phyloP scores from a whole-genome alignment of 2,113 vertebrate species.

The Centropus bengalensis region DNA sequence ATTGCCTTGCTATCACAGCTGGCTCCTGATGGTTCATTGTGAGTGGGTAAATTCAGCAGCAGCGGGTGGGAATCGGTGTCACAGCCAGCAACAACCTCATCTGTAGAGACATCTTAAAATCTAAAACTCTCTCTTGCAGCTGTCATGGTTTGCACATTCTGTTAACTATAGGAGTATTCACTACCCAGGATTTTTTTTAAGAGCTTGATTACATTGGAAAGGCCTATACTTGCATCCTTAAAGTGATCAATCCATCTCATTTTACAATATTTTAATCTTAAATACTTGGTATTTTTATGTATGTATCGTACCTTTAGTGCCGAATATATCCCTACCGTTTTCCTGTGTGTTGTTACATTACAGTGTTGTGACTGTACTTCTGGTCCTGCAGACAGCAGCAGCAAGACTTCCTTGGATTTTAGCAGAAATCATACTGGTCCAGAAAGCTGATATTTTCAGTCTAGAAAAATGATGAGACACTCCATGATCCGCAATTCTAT shows the following conservation, averaged over 20 bases:
- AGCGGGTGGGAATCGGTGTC: accelerated
- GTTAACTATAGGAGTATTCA: neutral
- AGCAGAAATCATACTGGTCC: neutral
- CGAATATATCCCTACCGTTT: neutral
- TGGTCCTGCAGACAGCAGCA: neutral
- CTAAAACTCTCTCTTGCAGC: neutral
- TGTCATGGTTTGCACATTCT: neutral
- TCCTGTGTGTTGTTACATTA: neutral
- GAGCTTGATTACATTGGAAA: neutral
- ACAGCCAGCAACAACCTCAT: neutral
- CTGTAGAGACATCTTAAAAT: neutral
- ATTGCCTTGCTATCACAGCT: neutral
- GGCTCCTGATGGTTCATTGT: too few relatives aligned
- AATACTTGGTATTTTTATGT: neutral
- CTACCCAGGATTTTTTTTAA: neutral
- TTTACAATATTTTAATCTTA: neutral
- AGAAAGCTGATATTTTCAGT: neutral
- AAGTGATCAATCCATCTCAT: neutral
- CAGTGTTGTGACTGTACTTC: neutral
- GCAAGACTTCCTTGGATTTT: neutral
- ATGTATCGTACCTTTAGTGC: neutral
- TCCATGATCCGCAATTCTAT: too few relatives aligned
- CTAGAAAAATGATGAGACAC: neutral
- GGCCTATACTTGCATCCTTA: neutral
- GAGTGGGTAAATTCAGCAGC: neutral